Percentiles rank a stretch among this genome's conserved stretches.
Conservation (phyloP, 2,888 invertebrate genomes). For the Diaphora mendica region DNA sequence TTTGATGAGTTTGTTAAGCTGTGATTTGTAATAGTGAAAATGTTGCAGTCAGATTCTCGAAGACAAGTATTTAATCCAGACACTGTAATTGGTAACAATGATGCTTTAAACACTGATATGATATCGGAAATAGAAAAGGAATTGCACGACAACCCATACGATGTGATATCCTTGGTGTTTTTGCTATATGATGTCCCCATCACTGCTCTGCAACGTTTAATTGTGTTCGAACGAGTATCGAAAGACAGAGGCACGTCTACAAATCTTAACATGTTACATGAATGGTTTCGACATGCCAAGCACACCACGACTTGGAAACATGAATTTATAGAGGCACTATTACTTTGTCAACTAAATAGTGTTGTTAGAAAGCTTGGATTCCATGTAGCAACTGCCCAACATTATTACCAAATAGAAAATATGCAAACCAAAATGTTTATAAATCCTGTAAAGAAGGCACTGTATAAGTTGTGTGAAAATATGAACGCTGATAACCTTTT, state of each 20-base stretch:
- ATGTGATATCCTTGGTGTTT: slow-evolving; percentile 77
- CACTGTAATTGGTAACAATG: slow-evolving; percentile 55
- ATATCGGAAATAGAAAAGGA: slow-evolving; percentile 75
- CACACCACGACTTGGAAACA: slow-evolving; percentile 69
- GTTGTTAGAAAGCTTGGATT: slow-evolving; percentile 75
- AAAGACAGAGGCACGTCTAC: slow-evolving; percentile 59
- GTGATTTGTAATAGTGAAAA: slow-evolving; percentile 33
- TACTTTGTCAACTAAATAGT: slow-evolving; percentile 71
- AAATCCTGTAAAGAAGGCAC: slow-evolving; percentile 72
- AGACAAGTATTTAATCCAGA: slow-evolving; percentile 35
- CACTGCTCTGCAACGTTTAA: slow-evolving; percentile 74
- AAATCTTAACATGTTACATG: slow-evolving; percentile 69
- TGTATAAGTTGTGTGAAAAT: slow-evolving; percentile 77
- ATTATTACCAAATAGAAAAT: slow-evolving; percentile 65
- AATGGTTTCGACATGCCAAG: slow-evolving; percentile 74
- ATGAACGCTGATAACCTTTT: slow-evolving; percentile 63
- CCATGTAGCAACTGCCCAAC: slow-evolving; percentile 61
- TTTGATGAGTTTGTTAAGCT: neutral
- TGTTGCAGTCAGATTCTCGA: slow-evolving; percentile 62
- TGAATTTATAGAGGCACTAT: slow-evolving; percentile 78
- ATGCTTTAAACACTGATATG: slow-evolving; percentile 64
- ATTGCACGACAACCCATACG: slow-evolving; percentile 64
- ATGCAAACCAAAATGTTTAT: slow-evolving; percentile 60
- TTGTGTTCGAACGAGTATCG: slow-evolving; percentile 70
- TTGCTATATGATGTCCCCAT: slow-evolving; percentile 76